Conservation (phyloP, 2,888 invertebrate genomes). For the Kryphioiulus occultus region DNA sequence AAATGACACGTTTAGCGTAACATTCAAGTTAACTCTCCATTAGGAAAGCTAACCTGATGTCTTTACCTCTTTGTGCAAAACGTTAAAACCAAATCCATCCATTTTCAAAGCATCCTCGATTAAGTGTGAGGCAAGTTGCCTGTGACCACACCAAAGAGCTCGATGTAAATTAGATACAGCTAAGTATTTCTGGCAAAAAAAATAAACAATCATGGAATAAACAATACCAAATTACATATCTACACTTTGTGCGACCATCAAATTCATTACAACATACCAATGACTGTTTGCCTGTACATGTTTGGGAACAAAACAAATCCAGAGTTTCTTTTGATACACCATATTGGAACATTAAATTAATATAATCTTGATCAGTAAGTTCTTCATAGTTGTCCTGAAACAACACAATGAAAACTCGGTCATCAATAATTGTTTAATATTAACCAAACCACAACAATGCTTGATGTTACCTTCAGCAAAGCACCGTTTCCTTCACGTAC, state of each 20-base stretch:
- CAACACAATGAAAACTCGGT: not conserved
- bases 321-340: slow-evolving; percentile 52
- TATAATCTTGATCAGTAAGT: slow-evolving; percentile 52
- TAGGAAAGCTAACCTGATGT: not conserved
- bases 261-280: slow-evolving; percentile 49
- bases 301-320: slow-evolving; percentile 50
- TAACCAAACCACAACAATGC: not conserved
- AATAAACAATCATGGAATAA: slow-evolving; percentile 37
- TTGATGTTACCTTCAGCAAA: slow-evolving; percentile 62
- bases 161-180: slow-evolving; percentile 57
- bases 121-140: slow-evolving; percentile 62
- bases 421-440: not conserved
- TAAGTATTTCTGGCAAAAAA: slow-evolving; percentile 53
- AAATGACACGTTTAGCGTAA: not conserved
- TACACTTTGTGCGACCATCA: not conserved
- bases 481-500: slow-evolving; percentile 67
- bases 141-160: slow-evolving; percentile 63
- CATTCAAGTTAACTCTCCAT: not conserved
- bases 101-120: slow-evolving; percentile 60
- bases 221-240: not conserved
- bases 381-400: slow-evolving; percentile 50
- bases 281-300: slow-evolving; percentile 48
- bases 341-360: slow-evolving; percentile 51
- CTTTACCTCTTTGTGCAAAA: slow-evolving; percentile 61
- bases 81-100: slow-evolving; percentile 62